Evolutionary conservation across 2,888 invertebrate species (phyloP).

Genomic region (Choreutis nemorana): DNA sequence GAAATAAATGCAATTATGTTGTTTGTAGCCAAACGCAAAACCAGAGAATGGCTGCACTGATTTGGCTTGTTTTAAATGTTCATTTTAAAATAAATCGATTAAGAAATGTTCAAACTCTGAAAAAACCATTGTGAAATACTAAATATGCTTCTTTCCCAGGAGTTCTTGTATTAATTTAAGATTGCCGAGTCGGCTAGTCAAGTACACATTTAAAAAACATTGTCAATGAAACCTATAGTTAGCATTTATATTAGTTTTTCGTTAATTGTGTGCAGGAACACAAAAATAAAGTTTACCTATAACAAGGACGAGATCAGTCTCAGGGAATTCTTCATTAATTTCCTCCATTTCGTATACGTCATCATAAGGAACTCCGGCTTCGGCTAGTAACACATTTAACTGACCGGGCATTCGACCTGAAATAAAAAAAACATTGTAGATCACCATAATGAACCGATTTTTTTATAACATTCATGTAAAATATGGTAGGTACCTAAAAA

Average conservation of each 20-base stretch:
- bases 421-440: constrained; percentile 3
- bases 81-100: too few relatives aligned
- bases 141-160: too few relatives aligned
- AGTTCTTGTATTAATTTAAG: too few relatives aligned
- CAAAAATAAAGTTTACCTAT: constrained; percentile 56
- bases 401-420: constrained; percentile 92
- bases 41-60: too few relatives aligned
- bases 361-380: constrained; percentile 93
- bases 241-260: neutral
- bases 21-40: too few relatives aligned
- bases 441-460: neutral
- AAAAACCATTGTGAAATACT: too few relatives aligned
- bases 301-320: constrained; percentile 85
- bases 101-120: too few relatives aligned
- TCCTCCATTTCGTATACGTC: constrained; percentile 92
- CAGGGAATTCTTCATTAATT: constrained; percentile 86
- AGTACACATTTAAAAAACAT: too few relatives aligned
- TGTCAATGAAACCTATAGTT: too few relatives aligned
- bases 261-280: neutral
- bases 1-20: too few relatives aligned
- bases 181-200: too few relatives aligned
- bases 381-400: constrained; percentile 88
- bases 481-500: neutral
- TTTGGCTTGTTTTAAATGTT: too few relatives aligned
- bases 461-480: constrained; percentile 1